Base-by-base conservation (phyloP, 2,888 invertebrate species). In the Corbicula japonica region DNA sequence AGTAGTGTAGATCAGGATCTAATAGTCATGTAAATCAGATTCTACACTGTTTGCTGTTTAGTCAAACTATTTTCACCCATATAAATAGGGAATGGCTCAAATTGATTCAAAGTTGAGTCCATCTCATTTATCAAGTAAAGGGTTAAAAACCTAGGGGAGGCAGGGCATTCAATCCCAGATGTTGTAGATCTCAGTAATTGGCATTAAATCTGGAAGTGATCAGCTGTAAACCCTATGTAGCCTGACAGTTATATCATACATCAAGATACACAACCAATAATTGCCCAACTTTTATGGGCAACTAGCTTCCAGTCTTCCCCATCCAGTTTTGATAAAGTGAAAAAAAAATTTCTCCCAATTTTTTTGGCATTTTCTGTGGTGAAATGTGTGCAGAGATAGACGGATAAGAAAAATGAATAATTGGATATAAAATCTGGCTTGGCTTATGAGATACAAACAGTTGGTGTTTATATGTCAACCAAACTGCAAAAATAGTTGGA, bases 211-310 rank as follows among this genome's bases (percentile, higher is more conserved):
- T 5, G 54, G 54, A 66, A 32, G 52, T 54, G 41, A 66, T 54
- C 35, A 15, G 8, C 26, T 18, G 30, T 35, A 56, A 35, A 63
- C 34, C 15, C 54, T 63, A 56, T 54, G 50, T 54, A 38, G 41
- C 38, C 54, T 71, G 72, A 72, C 72, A 72, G 41, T 72, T 72
- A 56, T 72, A 72, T 56, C 62, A 62, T 65, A 38, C 32, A 65
- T 65, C 60, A 50, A 48, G 73, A 65, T 73, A 73, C 48, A 12
- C 6, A 23, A 2, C 28, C 32, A 58, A 65, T 75, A 75, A 75
- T 75, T 68, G 74, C 66, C 68, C 68, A 54, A 54, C 54, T 68
- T 74, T 75, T 75, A 75, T 75, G 74, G 74, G 54, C 61, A 41
- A 44, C 62, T 68, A 61, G 61, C 54, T 68, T 60, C 58, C 30